Evolutionary conservation across 2,113 vertebrate species (phyloP), one percentile per base, ranked within the genome.

Genomic region (Malurus melanocephalus): DNA sequence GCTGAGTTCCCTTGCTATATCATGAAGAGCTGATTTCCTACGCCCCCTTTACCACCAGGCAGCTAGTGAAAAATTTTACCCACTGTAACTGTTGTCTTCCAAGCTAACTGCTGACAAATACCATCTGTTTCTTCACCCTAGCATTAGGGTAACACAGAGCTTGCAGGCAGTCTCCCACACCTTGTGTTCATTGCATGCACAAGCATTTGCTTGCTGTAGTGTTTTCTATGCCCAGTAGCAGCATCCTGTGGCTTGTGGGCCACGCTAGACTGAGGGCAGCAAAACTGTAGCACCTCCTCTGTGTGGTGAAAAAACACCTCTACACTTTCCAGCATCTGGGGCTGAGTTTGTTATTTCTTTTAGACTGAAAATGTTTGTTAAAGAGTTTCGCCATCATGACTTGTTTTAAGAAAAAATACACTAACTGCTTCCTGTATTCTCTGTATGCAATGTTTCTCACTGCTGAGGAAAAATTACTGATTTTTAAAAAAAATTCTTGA

Each of bases 181-280:
- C 21, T 74, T 35, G 16, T 22, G 35, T 33, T 91, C 16, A 12
- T 72, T 0, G 0, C 9, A 18, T 45, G 59, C 0, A 43, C 45
- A 45, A n/a, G 2, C 7, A 62, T 23, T 40, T 0, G 0, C 57
- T 52, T 60, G 22, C 46, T 72, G 49, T 18, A 6, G n/a, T 26
- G 22, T 64, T 88, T 77, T 28, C 28, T 45, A 3, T 45, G 35
- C 24, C 30, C 45, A 53, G 22, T 3, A 57, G 61, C 57, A 81
- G 24, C 66, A 80, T 38, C 53, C 33, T 81, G 33, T 86, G 61
- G 11, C 33, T 75, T 18, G 9, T n/a, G 49, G 33, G 28, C 17
- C 23, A 4, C 64, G 43, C 46, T 51, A 55, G 51, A 21, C 40
- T 75, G 27, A 40, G 21, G 52, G 48, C 28, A 85, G n/a, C 30